Conservation (phyloP, 2,113 vertebrate genomes). For the Megalops atlanticus region DNA sequence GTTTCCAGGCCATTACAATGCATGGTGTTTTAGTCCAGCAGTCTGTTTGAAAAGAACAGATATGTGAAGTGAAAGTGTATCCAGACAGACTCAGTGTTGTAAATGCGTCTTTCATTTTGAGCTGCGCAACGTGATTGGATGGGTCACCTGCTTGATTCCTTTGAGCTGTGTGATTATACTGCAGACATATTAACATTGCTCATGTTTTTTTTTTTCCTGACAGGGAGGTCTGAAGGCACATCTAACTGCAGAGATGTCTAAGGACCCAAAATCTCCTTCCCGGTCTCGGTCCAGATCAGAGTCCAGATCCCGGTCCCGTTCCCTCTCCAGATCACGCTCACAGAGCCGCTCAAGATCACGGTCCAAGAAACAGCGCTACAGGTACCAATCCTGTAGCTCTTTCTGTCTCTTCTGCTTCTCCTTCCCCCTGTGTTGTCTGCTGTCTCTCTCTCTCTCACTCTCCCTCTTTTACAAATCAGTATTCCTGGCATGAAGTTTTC, state of each 20-base stretch:
- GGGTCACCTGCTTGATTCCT: neutral
- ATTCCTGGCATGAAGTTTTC: too few relatives aligned
- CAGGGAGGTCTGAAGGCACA: constrained; percentile 51
- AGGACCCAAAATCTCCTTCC: constrained; percentile 87
- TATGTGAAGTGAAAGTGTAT: too few relatives aligned
- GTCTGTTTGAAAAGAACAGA: too few relatives aligned
- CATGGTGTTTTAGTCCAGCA: too few relatives aligned
- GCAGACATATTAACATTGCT: constrained; percentile 1
- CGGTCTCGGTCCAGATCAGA: constrained; percentile 86
- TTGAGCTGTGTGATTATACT: neutral
- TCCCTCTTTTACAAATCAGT: too few relatives aligned
- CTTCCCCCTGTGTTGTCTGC: neutral
- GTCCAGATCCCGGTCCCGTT: constrained; percentile 85
- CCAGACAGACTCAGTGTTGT: too few relatives aligned
- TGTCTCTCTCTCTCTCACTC: too few relatives aligned
- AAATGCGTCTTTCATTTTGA: too few relatives aligned
- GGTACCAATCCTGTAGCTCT: constrained; percentile 66
- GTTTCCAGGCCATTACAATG: too few relatives aligned
- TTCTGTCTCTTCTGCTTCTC: neutral
- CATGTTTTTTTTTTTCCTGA: constrained; percentile 27
- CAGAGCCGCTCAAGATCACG: constrained; percentile 88
- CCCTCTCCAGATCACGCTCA: constrained; percentile 91
- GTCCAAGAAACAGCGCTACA: constrained; percentile 91
- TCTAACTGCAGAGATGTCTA: constrained; percentile 80
- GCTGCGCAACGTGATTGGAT: too few relatives aligned